Evolutionary conservation across 2,797 vertebrate species (phyloP).

Genomic region (Phoebastria nigripes): DNA sequence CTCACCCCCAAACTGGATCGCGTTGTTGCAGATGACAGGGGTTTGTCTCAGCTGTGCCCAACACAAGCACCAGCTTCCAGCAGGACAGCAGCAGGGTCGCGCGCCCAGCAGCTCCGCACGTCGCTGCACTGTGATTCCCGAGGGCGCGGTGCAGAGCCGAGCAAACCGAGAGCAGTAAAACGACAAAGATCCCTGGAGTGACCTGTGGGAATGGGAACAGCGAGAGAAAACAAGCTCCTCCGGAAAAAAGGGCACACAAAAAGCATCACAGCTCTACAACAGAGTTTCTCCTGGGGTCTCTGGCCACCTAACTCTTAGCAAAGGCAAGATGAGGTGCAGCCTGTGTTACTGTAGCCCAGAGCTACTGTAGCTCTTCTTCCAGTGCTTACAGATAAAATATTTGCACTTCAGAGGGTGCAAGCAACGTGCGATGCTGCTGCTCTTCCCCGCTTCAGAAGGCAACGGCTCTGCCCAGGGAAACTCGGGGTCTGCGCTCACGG

Average conservation of each 20-base stretch:
- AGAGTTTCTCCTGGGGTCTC: background rate
- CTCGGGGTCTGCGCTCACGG: background rate
- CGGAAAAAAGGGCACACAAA: background rate
- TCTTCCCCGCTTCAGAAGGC: background rate
- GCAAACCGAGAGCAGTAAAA: background rate
- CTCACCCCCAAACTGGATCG: background rate
- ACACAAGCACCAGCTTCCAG: background rate
- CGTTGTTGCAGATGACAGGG: accelerated
- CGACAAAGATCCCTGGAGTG: background rate
- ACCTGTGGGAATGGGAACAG: background rate
- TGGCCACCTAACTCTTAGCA: background rate
- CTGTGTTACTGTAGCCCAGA: background rate
- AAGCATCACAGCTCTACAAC: background rate
- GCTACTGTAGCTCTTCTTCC: background rate
- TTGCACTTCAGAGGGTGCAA: background rate
- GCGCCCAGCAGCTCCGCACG: background rate
- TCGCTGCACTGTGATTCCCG: accelerated
- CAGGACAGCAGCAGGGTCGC: background rate
- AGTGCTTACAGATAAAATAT: background rate
- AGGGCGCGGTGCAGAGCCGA: background rate
- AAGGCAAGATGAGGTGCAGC: background rate
- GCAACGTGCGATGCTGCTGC: accelerated
- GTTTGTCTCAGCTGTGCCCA: background rate
- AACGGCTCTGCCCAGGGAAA: background rate
- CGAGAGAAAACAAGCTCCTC: background rate